phyloP scores from a whole-genome alignment of 2,888 invertebrate species.

The Dolomedes plantarius region DNA sequence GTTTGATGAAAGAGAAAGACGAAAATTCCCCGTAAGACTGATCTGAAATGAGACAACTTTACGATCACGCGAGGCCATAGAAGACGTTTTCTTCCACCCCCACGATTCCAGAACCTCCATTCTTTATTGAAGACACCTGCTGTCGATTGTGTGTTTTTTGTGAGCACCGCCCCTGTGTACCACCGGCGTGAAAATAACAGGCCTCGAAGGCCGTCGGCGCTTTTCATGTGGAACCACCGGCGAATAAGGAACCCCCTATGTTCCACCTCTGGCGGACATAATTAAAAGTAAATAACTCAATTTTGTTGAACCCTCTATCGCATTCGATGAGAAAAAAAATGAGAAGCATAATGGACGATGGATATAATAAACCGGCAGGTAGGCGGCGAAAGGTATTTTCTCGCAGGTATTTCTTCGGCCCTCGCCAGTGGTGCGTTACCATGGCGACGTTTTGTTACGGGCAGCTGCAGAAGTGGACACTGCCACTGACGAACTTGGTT shows the following conservation, averaged over 20 bases:
- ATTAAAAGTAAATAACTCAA: conserved; percentile 66
- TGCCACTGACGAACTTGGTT: too few relatives aligned
- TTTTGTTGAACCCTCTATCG: conserved; percentile 27
- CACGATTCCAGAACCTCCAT: too few relatives aligned
- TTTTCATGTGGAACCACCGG: conserved; percentile 5
- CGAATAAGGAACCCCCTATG: neutral
- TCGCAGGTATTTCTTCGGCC: neutral
- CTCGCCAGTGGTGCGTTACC: conserved; percentile 43
- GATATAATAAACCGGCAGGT: conserved; percentile 25
- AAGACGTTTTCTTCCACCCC: too few relatives aligned
- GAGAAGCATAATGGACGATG: neutral
- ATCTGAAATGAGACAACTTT: too few relatives aligned
- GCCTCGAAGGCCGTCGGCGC: neutral
- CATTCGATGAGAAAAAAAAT: neutral
- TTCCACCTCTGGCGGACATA: conserved; percentile 27
- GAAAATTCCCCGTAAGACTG: too few relatives aligned
- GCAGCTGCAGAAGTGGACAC: neutral
- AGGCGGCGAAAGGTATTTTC: conserved; percentile 38
- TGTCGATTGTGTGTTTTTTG: conserved; percentile 7
- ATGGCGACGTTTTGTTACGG: conserved; percentile 42
- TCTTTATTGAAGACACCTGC: conserved; percentile 17
- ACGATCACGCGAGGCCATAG: too few relatives aligned
- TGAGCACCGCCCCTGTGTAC: neutral
- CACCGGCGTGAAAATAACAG: conserved; percentile 9
- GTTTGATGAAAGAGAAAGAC: too few relatives aligned